Evolutionary conservation across 2,113 vertebrate species (phyloP), one percentile per base, ranked within the genome.

Genomic region (Piprites chloris): DNA sequence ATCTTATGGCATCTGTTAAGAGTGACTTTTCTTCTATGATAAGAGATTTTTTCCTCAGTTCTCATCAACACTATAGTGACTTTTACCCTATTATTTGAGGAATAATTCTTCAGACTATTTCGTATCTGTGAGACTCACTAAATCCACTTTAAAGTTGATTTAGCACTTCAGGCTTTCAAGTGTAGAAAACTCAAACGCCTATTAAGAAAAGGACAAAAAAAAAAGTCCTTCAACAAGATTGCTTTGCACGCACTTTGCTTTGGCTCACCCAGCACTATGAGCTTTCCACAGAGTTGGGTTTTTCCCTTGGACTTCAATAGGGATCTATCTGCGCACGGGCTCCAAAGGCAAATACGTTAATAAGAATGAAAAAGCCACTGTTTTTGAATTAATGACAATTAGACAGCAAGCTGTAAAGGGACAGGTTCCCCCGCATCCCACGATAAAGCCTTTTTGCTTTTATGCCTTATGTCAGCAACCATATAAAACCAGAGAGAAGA

Each of bases 61-160:
- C 35, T 86, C 2, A 4, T 28, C 52, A 78, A 55, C 22, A 56
- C 77, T 67, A 63, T 8, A 66, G 23, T 16, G n/a, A 5, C 63
- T 67, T 75, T 72, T 71, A 83, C 7, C 17, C 24, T 67, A 35
- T 65, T 65, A 75, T 81, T 88, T 78, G 59, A 63, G 27, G 41
- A 86, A 72, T 65, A 74, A 72, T 63, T 93, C 23, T 71, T 83
- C 33, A 39, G 41, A 42, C 26, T 49, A 55, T 85, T 65, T 86
- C 33, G 67, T 63, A 77, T 50, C 50, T 63, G 26, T 80, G 14
- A 93, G 23, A 72, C 15, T 3, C n/a, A 49, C 32, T 35, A 93
- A 93, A 89, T 30, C 37, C 67, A 50, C 23, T n/a, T 85, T 50
- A 88, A 91, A 74, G 30, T 3, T 73, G 37, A 93, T 82, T 87